Base-by-base conservation (phyloP, 2,888 invertebrate species). In the Ypsolopha sequella region DNA sequence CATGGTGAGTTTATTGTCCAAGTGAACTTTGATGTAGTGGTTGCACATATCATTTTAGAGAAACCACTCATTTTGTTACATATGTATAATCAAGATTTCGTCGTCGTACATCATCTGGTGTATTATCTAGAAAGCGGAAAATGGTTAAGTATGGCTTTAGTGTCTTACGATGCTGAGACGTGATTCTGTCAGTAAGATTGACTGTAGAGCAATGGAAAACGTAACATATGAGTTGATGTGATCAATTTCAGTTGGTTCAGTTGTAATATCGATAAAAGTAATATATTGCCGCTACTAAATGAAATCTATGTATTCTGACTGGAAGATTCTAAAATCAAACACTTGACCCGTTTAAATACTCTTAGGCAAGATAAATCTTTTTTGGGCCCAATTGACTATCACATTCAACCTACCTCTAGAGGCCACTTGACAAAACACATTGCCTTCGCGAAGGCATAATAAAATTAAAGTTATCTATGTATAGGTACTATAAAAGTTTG, bases 41-140 rank as follows among this genome's bases (percentile, higher is more conserved):
- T 14, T 43, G 8, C 43, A 43, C 47, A 47, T 36, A 47, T 47
- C 10, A 14, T 36, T 36, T 13, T 13, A 7, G 36, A 11, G 13
- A 36, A 48, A 48, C n/a, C 39, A 51, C 41, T 44, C 33, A 49
- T 33, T 33, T 14, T 45, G 51, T 38, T 45, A 36, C 36, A 45
- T 14, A n/a, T n/a, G n/a, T n/a, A 33, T 51, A 51, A 45, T 51
- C 45, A 45, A 41, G 24, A n/a, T 44, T 44, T 50, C 50, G 44
- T 45, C 38, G 36, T 45, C 38, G 45, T 45, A 44, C 44, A 51
- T 41, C 56, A 55, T 65, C 58, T 54, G 51, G 61, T 56, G 59
- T 63, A 65, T 70, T 65, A 70, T 58, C 68, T 71, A 61, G 66
- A 72, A 70, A 74, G 69, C 71, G 65, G 65, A 62, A 68, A 72